Conservation (phyloP, 2,888 invertebrate species). For the Leptopilina myrica region DNA sequence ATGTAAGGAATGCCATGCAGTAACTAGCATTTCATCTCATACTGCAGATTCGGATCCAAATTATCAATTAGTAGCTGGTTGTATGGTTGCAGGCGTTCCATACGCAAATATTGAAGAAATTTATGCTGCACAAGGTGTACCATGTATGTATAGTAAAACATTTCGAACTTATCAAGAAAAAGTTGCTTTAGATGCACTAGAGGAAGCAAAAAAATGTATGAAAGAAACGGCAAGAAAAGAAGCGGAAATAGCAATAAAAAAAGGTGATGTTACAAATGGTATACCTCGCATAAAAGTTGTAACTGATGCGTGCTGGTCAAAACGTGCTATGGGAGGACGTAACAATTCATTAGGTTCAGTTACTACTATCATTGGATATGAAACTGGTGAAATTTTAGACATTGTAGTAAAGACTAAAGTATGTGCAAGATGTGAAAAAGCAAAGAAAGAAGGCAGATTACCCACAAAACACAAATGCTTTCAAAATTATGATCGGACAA, state of each 20-base stretch:
- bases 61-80: constrained; percentile 28
- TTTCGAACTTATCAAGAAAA: constrained; percentile 45
- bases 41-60: background rate
- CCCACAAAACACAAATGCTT: no score
- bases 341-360: background rate
- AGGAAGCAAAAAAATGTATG: constrained; percentile 39
- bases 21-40: background rate
- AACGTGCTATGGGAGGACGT: constrained; percentile 5
- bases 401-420: no score
- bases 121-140: constrained; percentile 34
- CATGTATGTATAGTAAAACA: constrained; percentile 40
- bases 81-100: constrained; percentile 19
- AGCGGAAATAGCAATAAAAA: constrained; percentile 35
- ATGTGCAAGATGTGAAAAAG: no score
- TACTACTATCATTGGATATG: no score
- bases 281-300: constrained; percentile 47
- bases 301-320: constrained; percentile 50
- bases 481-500: no score
- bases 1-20: background rate
- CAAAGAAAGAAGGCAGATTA: no score
- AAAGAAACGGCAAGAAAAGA: constrained; percentile 36
- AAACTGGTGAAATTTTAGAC: no score
- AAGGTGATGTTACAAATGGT: constrained; percentile 44
- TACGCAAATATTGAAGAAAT: constrained; percentile 23
- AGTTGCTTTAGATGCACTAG: constrained; percentile 18